Percentiles rank a stretch among this genome's conserved stretches.
phyloP scores from a whole-genome alignment of 2,888 invertebrate species.

The Xestia sexstrigata region DNA sequence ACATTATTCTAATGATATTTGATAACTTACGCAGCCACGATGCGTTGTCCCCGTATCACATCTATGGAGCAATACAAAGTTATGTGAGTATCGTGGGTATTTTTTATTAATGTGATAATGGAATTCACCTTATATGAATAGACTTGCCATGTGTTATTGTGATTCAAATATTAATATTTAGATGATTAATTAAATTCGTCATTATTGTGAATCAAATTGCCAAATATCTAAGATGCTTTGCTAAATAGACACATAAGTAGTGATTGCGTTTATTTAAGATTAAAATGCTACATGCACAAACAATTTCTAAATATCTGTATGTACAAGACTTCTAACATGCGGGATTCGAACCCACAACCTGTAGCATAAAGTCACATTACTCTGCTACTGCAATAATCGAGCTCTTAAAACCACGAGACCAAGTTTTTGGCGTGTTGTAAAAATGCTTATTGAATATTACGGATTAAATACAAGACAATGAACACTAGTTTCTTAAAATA shows the following conservation, averaged over 20 bases:
- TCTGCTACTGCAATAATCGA: not conserved
- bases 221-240: not conserved
- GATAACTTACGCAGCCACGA: constrained; percentile 65
- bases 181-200: constrained; percentile 16
- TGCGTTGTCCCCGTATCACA: constrained; percentile 61
- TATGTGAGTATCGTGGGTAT: constrained; percentile 41
- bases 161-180: constrained; percentile 22
- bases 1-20: constrained; percentile 59
- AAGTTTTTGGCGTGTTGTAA: not conserved
- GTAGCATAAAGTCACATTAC: not conserved
- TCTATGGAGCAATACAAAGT: constrained; percentile 61
- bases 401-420: constrained; percentile 5
- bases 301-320: not conserved
- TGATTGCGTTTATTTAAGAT: constrained; percentile 23
- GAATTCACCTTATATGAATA: constrained; percentile 14
- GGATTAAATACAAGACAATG: constrained; percentile 23
- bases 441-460: constrained; percentile 14
- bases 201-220: constrained; percentile 9
- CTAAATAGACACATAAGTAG: constrained; percentile 12
- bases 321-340: constrained; percentile 8
- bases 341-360: constrained; percentile 27
- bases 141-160: constrained; percentile 2
- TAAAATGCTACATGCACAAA: constrained; percentile 30
- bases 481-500: constrained; percentile 39
- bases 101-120: constrained; percentile 16